Percentiles rank a stretch among this genome's conserved stretches.
phyloP scores from a whole-genome alignment of 2,797 vertebrate genomes.

The Spheniscus humboldti region DNA sequence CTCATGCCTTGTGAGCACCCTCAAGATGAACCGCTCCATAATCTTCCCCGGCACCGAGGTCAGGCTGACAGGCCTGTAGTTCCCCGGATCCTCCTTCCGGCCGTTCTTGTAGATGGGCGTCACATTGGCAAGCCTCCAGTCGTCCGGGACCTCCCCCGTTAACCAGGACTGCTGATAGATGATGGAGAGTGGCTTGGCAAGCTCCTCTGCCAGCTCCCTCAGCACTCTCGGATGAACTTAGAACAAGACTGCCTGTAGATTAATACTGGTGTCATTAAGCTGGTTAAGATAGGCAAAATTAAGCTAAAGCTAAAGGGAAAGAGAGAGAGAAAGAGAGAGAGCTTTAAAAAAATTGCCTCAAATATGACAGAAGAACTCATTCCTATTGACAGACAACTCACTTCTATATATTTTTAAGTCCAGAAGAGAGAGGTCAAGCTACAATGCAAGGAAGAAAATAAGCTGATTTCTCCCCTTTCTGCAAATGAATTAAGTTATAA shows the following conservation, averaged over 20 bases:
- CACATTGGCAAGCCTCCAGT: too few relatives aligned
- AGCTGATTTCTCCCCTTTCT: background rate
- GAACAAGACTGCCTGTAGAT: background rate
- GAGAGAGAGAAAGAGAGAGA: background rate
- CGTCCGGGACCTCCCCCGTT: too few relatives aligned
- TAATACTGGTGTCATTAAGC: background rate
- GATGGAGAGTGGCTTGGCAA: too few relatives aligned
- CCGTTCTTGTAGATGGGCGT: too few relatives aligned
- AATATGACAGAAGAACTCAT: background rate
- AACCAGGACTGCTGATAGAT: too few relatives aligned
- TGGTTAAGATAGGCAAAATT: background rate
- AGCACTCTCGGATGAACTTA: background rate
- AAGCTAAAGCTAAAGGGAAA: background rate
- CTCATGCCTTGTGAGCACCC: too few relatives aligned
- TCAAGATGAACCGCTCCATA: too few relatives aligned
- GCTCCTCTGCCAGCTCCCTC: too few relatives aligned
- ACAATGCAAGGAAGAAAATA: background rate
- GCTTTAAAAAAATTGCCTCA: background rate
- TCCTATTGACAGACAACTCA: background rate
- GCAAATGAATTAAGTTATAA: background rate
- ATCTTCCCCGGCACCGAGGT: too few relatives aligned
- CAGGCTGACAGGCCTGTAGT: too few relatives aligned
- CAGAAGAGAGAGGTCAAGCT: background rate
- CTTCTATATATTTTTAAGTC: background rate
- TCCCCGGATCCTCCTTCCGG: too few relatives aligned